Conservation (phyloP, 2,113 vertebrate species). For the Lamprotornis superbus region DNA sequence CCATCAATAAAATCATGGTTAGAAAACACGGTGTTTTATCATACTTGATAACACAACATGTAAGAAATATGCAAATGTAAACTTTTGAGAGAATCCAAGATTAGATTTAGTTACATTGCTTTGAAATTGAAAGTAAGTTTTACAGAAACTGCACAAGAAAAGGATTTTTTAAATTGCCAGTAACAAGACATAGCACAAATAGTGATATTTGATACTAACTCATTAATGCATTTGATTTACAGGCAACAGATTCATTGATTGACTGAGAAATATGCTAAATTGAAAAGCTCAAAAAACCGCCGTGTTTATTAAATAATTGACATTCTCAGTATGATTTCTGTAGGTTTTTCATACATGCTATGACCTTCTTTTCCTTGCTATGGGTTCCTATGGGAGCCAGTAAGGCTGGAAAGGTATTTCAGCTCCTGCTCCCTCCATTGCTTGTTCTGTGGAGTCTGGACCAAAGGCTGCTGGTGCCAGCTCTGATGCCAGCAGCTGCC, state of each 20-base stretch:
- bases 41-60: not conserved
- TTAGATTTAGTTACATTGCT: not conserved
- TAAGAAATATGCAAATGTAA: conserved; percentile 21
- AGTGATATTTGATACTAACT: not conserved
- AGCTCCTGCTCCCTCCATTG: not conserved
- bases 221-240: not conserved
- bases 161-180: not conserved
- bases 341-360: not conserved
- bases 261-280: not conserved
- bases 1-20: conserved; percentile 38
- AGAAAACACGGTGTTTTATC: not conserved
- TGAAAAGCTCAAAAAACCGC: not conserved
- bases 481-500: not conserved
- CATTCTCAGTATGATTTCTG: not conserved
- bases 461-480: not conserved
- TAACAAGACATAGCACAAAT: not conserved
- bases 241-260: not conserved
- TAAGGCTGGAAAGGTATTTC: not conserved
- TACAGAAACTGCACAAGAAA: not conserved
- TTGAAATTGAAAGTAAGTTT: conserved; percentile 16
- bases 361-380: not conserved
- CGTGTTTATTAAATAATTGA: not conserved
- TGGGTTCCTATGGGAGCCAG: not conserved
- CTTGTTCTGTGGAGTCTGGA: not conserved
- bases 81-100: not conserved